These are phyloP conservation scores for Drosophila setosimentum DNA, from an alignment of 2,888 invertebrate species.

Conservation along the genomic window DNA sequence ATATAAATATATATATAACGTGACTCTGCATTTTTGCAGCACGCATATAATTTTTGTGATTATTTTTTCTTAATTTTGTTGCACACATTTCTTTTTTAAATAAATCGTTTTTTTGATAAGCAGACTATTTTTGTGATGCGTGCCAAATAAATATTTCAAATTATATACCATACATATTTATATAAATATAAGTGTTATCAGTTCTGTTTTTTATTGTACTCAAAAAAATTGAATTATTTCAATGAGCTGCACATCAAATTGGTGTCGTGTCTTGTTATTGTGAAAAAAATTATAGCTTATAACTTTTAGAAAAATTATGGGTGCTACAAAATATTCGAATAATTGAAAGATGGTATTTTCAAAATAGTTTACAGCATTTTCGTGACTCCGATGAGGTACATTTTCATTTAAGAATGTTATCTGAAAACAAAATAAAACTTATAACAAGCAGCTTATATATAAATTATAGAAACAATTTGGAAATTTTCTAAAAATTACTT, in stretches of 20 bases:
- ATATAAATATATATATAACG: constrained; percentile 25
- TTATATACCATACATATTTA: not conserved
- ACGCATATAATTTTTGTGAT: constrained; percentile 74
- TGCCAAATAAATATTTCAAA: not conserved
- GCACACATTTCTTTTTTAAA: constrained; percentile 26
- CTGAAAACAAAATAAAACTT: not conserved
- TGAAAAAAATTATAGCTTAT: not conserved
- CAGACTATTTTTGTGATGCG: not conserved
- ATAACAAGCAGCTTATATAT: not conserved
- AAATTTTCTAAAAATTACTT: not conserved
- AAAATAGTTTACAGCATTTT: not conserved
- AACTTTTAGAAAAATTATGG: not conserved
- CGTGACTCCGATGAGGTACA: not conserved
- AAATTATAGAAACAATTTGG: not conserved
- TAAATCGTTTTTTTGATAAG: constrained; percentile 16
- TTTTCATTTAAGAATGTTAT: not conserved
- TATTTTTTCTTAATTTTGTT: constrained; percentile 69
- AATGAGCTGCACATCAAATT: not conserved
- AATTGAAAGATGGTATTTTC: not conserved
- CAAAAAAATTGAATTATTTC: not conserved
- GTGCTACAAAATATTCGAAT: not conserved
- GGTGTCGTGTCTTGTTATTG: not conserved
- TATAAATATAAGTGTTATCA: not conserved
- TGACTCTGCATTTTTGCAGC: constrained; percentile 73
- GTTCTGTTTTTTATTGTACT: not conserved